Evolutionary conservation across 2,113 vertebrate genomes (phyloP), one percentile per base, ranked within the genome.

Genomic region (Brachyhypopomus occidentalis): DNA sequence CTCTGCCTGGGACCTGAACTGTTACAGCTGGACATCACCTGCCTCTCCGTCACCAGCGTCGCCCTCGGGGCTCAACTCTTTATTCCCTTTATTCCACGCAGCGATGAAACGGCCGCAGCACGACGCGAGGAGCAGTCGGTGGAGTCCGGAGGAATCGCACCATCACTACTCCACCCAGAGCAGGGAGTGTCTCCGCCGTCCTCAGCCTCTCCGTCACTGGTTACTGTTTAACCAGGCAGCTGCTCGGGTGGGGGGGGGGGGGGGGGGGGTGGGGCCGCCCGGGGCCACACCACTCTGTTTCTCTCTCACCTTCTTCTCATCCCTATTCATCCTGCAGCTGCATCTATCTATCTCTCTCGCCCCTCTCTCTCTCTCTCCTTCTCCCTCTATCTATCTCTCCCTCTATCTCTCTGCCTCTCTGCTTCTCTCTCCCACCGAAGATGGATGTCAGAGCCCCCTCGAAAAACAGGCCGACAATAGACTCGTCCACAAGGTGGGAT

Each of bases 391-490:
- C 90, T 86, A 88, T 89, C 89, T 85, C 89, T 87, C 85, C 48
- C 73, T 76, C 62, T 25, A 92, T 92, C 93, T 93, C 9, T 58
- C 23, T 45, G 62, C 7, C 34, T 63, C 23, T 45, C 56, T 72
- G 59, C 92, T 92, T 60, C 94, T 96, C 97, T 97, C 95, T 97
- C 95, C 84, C 74, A 87, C 94, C 91, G 96, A 98, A 98, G 96
- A 99, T 99, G 95, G 96, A 98, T 99, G 95, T 96, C 96, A 96
- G 96, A 95, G 94, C 95, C 96, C 96, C 95, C 95, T 96, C 77
- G 45, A 95, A 95, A 30, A 95, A 95, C 92, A 94, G 94, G 94
- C 90, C 91, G 95, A 98, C 96, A 98, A 99, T 96, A 95, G 96
- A 89, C 93, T 94, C 95, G 94, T 96, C 95, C 96, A 96, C 96